These are phyloP conservation scores for Parotia lawesii DNA, from an alignment of 2,113 vertebrate species.

Conservation along the genomic window DNA sequence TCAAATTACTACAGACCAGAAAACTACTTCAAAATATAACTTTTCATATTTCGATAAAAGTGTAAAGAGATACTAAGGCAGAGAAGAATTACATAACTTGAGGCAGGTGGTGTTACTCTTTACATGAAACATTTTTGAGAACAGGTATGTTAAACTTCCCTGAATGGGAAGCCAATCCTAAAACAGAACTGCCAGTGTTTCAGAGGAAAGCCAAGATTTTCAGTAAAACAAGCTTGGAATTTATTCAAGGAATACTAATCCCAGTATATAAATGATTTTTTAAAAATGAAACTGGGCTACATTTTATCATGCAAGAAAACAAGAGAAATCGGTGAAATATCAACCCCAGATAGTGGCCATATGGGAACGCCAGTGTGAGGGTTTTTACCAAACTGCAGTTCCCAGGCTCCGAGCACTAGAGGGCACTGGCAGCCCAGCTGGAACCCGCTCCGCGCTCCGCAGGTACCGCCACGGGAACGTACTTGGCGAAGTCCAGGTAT, in stretches of 20 bases:
- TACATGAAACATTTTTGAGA: not conserved
- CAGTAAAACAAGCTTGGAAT: not conserved
- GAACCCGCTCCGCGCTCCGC: not conserved
- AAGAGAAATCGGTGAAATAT: not conserved
- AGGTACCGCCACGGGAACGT: slow-evolving; percentile 48
- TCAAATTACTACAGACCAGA: not conserved
- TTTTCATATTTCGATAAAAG: not conserved
- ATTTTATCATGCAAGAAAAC: not conserved
- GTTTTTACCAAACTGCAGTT: not conserved
- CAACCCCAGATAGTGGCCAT: not conserved
- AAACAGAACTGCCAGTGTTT: not conserved
- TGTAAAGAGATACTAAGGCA: not conserved
- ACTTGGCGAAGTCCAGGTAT: slow-evolving; percentile 96
- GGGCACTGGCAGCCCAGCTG: slow-evolving; percentile 57
- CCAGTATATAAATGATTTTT: not conserved
- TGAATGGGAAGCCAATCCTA: not conserved
- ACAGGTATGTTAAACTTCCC: not conserved
- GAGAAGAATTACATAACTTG: not conserved
- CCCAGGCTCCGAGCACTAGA: slow-evolving; percentile 50
- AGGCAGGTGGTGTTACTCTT: not conserved
- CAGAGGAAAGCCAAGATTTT: not conserved
- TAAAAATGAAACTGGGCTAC: not conserved
- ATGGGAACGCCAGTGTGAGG: not conserved
- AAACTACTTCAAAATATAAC: not conserved
- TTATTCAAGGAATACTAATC: not conserved